Evolutionary conservation across 30 jellyfish, hydroid and myxozoan species (phyloP).

Genomic region (Turritopsis rubra): DNA sequence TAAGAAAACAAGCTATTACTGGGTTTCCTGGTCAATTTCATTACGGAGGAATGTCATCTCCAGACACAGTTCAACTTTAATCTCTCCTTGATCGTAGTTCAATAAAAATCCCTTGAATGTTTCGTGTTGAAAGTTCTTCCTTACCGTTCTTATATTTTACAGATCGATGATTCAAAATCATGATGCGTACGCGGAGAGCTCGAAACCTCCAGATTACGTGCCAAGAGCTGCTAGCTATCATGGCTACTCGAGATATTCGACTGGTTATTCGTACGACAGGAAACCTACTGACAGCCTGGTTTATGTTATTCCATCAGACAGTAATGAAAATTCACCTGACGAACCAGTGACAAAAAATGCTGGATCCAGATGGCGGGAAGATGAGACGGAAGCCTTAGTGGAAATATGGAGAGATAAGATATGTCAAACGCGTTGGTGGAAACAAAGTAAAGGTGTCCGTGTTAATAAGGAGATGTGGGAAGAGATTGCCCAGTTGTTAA

Average conservation of each 20-base stretch:
- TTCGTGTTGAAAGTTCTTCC: too few species aligned
- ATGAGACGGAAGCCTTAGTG: slow-evolving; percentile 26
- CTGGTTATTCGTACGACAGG: neutral
- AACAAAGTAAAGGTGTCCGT: slow-evolving; percentile 27
- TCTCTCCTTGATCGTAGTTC: too few species aligned
- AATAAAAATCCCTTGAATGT: too few species aligned
- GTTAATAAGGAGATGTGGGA: slow-evolving; percentile 26
- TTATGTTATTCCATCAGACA: slow-evolving; percentile 19
- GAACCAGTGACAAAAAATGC: slow-evolving; percentile 23
- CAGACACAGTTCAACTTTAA: too few species aligned
- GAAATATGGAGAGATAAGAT: slow-evolving; percentile 22
- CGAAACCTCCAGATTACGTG: neutral
- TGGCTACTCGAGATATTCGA: neutral
- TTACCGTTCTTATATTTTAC: neutral
- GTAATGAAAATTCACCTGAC: neutral
- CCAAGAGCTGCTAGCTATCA: neutral
- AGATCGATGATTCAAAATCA: neutral
- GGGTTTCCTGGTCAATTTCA: too few species aligned
- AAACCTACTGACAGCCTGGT: neutral
- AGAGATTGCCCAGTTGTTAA: slow-evolving; percentile 14
- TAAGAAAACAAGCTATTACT: too few species aligned
- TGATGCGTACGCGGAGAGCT: neutral
- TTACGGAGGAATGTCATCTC: too few species aligned
- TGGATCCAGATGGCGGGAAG: slow-evolving; percentile 33
- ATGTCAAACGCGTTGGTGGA: slow-evolving; percentile 32